Percentiles rank a stretch among this genome's conserved stretches.
phyloP scores from a whole-genome alignment of 2,888 invertebrate species.

The Dolichopus griseipennis region DNA sequence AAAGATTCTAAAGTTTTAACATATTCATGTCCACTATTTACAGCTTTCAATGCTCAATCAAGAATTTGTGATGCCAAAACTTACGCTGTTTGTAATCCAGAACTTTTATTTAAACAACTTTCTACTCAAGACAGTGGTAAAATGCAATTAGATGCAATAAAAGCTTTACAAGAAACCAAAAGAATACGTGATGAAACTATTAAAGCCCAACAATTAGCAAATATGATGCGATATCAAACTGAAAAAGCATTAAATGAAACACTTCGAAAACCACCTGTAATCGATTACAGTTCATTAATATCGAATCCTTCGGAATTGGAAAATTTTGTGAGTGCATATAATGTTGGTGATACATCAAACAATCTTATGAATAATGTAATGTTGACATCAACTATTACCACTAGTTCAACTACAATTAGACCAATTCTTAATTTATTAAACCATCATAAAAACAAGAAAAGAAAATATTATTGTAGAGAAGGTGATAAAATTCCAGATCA shows the following conservation, averaged over 20 bases:
- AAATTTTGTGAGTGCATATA: neutral
- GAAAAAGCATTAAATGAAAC: slow-evolving; percentile 14
- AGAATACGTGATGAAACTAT: slow-evolving; percentile 32
- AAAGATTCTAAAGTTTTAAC: slow-evolving; percentile 40
- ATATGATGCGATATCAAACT: slow-evolving; percentile 29
- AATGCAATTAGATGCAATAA: slow-evolving; percentile 35
- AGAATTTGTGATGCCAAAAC: slow-evolving; percentile 44
- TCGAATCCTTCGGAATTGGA: slow-evolving; percentile 14
- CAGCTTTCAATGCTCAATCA: slow-evolving; percentile 44
- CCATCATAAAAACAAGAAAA: slow-evolving; percentile 27
- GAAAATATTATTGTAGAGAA: slow-evolving; percentile 42
- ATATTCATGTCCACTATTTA: slow-evolving; percentile 45
- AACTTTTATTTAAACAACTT: slow-evolving; percentile 28
- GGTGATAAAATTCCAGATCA: slow-evolving; percentile 45
- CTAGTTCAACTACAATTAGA: slow-evolving; percentile 14
- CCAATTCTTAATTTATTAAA: slow-evolving; percentile 13
- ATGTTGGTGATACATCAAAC: neutral
- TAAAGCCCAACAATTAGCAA: slow-evolving; percentile 35
- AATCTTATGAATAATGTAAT: neutral
- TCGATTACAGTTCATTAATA: slow-evolving; percentile 20
- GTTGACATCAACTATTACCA: slow-evolving; percentile 11
- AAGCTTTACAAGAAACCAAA: slow-evolving; percentile 37
- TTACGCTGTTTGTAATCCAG: slow-evolving; percentile 37
- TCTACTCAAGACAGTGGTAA: slow-evolving; percentile 34
- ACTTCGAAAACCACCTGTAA: slow-evolving; percentile 25